Evolutionary conservation across 1,140 invertebrate genomes (phyloP).

Genomic region (Campoletis sonorensis): DNA sequence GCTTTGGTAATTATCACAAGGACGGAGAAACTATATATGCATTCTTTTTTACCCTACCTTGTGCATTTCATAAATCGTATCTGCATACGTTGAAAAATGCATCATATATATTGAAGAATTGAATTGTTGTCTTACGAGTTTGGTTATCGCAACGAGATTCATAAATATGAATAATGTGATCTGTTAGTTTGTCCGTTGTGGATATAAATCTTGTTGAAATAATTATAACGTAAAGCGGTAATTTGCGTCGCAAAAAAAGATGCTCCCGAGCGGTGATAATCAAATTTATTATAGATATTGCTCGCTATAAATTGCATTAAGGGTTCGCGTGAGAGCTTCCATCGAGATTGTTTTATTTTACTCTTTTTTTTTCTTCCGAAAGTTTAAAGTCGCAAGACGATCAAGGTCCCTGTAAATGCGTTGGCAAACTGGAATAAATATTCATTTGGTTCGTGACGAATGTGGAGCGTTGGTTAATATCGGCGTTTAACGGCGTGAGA

Average conservation of each 20-base stretch:
- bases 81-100: background rate
- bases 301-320: background rate
- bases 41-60: slow-evolving; percentile 32
- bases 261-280: background rate
- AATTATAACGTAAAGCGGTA: background rate
- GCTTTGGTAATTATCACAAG: slow-evolving; percentile 47
- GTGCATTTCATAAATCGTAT: background rate
- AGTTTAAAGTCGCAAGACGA: background rate
- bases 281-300: background rate
- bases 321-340: background rate
- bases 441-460: slow-evolving; percentile 15
- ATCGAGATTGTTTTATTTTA: background rate
- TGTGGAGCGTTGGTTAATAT: slow-evolving; percentile 24
- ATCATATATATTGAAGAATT: background rate
- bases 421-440: slow-evolving; percentile 17
- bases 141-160: background rate
- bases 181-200: background rate
- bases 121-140: slow-evolving; percentile 9
- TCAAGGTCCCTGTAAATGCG: background rate
- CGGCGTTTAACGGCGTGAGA: slow-evolving; percentile 23
- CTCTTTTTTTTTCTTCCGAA: background rate
- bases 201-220: background rate
- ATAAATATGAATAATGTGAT: slow-evolving; percentile 1
- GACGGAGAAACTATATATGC: slow-evolving; percentile 41
- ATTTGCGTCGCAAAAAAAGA: slow-evolving; percentile 8